Evolutionary conservation across 1,140 invertebrate species (phyloP).

Genomic region (Atta colombica): DNA sequence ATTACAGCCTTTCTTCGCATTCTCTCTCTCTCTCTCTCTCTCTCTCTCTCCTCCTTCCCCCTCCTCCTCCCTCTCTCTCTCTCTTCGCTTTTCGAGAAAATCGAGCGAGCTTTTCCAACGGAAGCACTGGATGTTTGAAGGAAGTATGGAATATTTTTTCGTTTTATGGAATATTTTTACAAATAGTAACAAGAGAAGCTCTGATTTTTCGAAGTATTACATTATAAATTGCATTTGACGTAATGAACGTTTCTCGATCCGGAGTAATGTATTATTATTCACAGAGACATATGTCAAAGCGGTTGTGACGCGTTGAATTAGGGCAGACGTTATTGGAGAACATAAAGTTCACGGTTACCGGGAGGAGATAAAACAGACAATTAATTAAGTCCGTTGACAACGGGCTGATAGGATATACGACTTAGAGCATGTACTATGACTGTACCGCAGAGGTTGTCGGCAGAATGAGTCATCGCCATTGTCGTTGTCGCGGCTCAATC

Average conservation of each 20-base stretch:
- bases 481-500: constrained; percentile 22
- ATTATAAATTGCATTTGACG: background rate
- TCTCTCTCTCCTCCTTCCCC: too few species aligned
- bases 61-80: background rate
- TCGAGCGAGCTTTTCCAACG: constrained; percentile 20
- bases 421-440: background rate
- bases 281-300: background rate
- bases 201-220: constrained; percentile 15
- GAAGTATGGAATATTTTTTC: constrained; percentile 36
- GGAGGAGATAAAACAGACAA: constrained; percentile 35
- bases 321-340: constrained; percentile 5
- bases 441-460: background rate
- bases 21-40: background rate
- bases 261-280: constrained; percentile 67
- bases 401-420: background rate
- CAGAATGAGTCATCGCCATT: constrained; percentile 22
- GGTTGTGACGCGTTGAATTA: constrained; percentile 35
- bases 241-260: constrained; percentile 10
- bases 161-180: constrained; percentile 28
- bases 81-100: background rate
- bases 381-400: constrained; percentile 60
- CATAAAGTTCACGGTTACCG: constrained; percentile 19
- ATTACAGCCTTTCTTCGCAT: constrained; percentile 26
- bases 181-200: constrained; percentile 61
- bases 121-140: background rate